Evolutionary conservation across 2,888 invertebrate genomes (phyloP), one percentile per base, ranked within the genome.

Genomic region (Amitus sp.): DNA sequence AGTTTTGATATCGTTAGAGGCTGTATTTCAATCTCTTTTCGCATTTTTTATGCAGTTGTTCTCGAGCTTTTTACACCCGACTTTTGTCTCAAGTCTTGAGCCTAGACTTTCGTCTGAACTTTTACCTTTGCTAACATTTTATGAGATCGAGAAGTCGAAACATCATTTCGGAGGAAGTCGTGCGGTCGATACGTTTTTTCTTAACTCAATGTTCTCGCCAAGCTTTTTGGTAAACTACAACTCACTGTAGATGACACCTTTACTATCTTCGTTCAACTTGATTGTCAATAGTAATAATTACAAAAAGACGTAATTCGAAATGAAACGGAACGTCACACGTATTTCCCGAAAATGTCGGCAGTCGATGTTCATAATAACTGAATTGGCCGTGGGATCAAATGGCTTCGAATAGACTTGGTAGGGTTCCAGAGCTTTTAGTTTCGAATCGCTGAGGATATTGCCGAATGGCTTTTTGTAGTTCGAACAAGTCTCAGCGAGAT

Each of bases 1-100:
- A 64, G 45, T 66, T 64, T 45, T 34, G 47, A 45, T 50, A 51
- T 47, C n/a, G 33, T 33, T 33, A 33, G 33, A n/a, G 9, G n/a
- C 33, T 33, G 33, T 12, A 33, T 33, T 33, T 33, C 33, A 33
- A 33, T 27, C 23, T 39, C 18, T 46, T 27, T 30, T 17, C 3
- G 2, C 13, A 39, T 17, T n/a, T n/a, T n/a, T n/a, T n/a, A n/a
- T n/a, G n/a, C n/a, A n/a, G n/a, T n/a, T 23, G 23, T 23, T 23
- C 7, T 23, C 4, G 23, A 23, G 23, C 23, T 23, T 23, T 23
- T 23, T 23, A n/a, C n/a, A n/a, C n/a, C 7, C 7, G 23, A 23
- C 23, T 3, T 23, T 23, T 23, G 23, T 23, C 23, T 23, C n/a
- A n/a, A n/a, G n/a, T n/a, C n/a, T n/a, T n/a, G n/a, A n/a, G n/a